These are phyloP conservation scores for Pelusios castaneus DNA, from an alignment of 2,113 vertebrate genomes.

Conservation along the genomic window DNA sequence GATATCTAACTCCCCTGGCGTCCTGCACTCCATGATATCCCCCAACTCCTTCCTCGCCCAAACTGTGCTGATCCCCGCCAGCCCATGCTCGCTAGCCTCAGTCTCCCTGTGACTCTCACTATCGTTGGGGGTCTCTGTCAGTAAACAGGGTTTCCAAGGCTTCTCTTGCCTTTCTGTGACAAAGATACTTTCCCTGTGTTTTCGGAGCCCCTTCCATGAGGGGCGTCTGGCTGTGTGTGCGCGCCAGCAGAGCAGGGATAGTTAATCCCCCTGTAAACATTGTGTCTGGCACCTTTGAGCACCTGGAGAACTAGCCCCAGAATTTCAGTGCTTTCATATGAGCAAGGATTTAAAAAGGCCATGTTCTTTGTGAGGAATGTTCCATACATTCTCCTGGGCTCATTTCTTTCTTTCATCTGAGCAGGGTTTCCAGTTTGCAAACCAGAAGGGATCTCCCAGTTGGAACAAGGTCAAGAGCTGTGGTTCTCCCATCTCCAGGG, in stretches of 20 bases:
- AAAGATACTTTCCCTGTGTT: neutral
- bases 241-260: neutral
- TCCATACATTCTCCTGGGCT: neutral
- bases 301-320: neutral
- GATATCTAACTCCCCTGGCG: neutral
- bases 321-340: neutral
- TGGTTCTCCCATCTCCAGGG: neutral
- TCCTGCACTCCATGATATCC: accelerated
- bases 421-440: neutral
- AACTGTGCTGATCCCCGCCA: neutral
- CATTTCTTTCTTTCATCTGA: neutral
- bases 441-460: neutral
- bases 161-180: neutral
- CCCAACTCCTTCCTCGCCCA: neutral
- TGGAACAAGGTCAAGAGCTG: neutral
- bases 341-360: neutral
- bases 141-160: neutral
- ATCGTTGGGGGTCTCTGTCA: neutral
- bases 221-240: neutral
- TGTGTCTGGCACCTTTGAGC: neutral
- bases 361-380: neutral
- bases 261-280: neutral
- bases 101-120: neutral
- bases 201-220: neutral
- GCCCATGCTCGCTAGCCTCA: neutral